Conservation (phyloP, 2,797 vertebrate genomes). For the Crax fasciolata region DNA sequence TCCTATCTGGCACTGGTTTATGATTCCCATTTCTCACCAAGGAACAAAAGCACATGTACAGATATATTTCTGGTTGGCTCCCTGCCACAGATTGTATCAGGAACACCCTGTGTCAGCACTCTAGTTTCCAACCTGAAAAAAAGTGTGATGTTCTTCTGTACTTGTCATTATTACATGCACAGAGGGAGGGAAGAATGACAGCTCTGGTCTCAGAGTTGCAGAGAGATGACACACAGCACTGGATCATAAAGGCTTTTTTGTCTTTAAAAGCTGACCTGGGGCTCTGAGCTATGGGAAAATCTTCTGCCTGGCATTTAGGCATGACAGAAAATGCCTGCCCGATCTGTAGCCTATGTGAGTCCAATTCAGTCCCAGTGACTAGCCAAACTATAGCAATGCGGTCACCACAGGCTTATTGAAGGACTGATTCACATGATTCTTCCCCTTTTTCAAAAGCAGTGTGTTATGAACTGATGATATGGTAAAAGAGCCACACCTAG, state of each 20-base stretch:
- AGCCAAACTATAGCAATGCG: neutral
- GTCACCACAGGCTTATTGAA: neutral
- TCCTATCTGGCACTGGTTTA: neutral
- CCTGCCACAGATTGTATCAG: neutral
- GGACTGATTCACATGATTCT: neutral
- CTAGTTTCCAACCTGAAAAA: conserved; percentile 2
- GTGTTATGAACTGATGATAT: neutral
- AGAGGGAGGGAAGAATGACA: conserved; percentile 41
- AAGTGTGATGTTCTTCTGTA: neutral
- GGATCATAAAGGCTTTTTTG: conserved; percentile 34
- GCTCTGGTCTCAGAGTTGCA: neutral
- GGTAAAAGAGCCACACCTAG: neutral
- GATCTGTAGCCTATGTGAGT: neutral
- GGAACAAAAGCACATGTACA: neutral
- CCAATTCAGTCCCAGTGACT: neutral
- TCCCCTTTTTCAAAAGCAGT: neutral
- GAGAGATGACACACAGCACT: conserved; percentile 6
- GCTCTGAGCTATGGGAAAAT: neutral
- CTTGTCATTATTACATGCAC: conserved; percentile 16
- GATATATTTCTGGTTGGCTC: neutral
- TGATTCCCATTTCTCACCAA: neutral
- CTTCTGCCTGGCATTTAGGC: neutral
- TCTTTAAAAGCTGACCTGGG: conserved; percentile 34
- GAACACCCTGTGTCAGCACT: neutral
- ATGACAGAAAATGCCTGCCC: neutral